A percentile compares a stretch with the other conserved stretches of the same genome.
Conservation (phyloP, 37 sponge, comb jelly and placozoan genomes). For the Ianthella basta region DNA sequence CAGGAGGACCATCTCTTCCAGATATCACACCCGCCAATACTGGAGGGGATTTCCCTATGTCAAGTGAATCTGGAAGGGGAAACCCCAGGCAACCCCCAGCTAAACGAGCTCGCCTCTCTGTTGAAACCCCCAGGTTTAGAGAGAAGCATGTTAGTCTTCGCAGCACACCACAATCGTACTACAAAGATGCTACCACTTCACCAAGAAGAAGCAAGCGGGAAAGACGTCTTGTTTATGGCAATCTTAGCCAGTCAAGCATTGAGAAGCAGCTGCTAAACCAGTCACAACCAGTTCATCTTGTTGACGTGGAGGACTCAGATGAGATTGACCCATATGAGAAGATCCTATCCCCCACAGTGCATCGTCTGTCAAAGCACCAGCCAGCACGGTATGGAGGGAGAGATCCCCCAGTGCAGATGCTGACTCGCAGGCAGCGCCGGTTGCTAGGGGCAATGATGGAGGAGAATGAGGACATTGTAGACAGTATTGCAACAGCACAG, state of each 20-base stretch:
- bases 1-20: too few species aligned
- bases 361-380: conserved; percentile 1
- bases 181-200: background rate
- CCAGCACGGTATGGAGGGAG: background rate
- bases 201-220: conserved; percentile 69
- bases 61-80: background rate
- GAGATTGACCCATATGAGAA: conserved; percentile 83
- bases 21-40: background rate
- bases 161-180: background rate
- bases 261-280: conserved; percentile 46
- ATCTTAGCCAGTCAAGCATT: conserved; percentile 62
- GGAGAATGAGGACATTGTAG: background rate
- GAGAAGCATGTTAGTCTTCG: too few species aligned
- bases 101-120: background rate
- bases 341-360: conserved; percentile 54
- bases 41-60: conserved; percentile 23
- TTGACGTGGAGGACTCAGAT: conserved; percentile 57
- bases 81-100: background rate
- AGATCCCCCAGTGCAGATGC: background rate
- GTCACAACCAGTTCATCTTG: background rate
- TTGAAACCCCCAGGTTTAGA: background rate
- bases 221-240: conserved; percentile 69
- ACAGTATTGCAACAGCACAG: conserved; percentile 7
- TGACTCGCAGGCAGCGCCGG: conserved; percentile 29
- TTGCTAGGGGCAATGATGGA: background rate